These are phyloP conservation scores for Tipula unca DNA, from an alignment of 2,888 invertebrate genomes.

Conservation along the genomic window DNA sequence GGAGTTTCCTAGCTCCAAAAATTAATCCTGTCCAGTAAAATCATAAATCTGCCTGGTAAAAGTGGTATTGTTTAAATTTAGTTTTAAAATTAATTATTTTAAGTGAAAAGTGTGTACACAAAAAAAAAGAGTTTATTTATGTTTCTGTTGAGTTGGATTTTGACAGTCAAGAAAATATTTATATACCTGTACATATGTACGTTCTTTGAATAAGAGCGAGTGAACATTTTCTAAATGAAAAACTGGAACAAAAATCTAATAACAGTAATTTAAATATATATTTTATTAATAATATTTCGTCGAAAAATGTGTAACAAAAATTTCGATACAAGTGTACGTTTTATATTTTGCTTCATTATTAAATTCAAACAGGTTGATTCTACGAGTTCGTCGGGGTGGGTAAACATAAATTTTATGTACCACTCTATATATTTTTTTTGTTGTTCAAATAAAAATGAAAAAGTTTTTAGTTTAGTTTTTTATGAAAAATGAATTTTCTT, in stretches of 20 bases:
- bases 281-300: neutral
- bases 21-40: neutral
- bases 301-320: neutral
- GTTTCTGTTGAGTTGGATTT: neutral
- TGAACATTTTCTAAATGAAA: neutral
- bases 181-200: neutral
- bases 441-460: no score
- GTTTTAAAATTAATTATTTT: neutral
- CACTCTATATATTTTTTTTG: no score
- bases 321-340: neutral
- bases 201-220: neutral
- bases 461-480: no score
- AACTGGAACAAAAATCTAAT: neutral
- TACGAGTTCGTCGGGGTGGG: neutral
- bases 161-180: neutral
- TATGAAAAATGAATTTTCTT: no score
- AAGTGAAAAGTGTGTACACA: neutral
- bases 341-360: neutral
- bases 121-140: neutral
- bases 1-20: neutral
- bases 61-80: neutral
- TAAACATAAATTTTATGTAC: neutral
- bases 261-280: neutral
- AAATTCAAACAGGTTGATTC: slow-evolving; percentile 8
- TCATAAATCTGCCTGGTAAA: neutral